Base-by-base conservation (phyloP, 1,140 invertebrate genomes). In the Camponotus pennsylvanicus region DNA sequence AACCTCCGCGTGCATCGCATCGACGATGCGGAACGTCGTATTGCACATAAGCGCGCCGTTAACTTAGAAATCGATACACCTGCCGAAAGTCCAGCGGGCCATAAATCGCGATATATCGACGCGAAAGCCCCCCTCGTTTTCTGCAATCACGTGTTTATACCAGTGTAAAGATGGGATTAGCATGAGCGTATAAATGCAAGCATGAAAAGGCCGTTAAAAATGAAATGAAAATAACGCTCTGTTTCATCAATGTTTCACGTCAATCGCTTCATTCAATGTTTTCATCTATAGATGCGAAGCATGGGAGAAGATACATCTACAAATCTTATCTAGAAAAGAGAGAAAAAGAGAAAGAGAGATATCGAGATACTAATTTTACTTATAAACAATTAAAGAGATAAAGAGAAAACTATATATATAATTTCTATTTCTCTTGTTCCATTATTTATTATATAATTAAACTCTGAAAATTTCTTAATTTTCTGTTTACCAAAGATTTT, bases 1-100 rank as follows among this genome's bases (percentile, higher is more conserved):
- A 63, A 75, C 55, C 55, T 71, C 79, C 69, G 55, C 79, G 79
- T 83, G 79, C 79, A 63, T 49, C 70, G 79, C 79, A 83, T 83
- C 79, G 79, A 21, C 79, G 79, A 83, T 83, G 79, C 69, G 79
- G 79, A 83, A 83, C 69, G 79, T 75, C 79, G 69, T 83, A 83
- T 83, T 70, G 69, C 79, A 83, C 79, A 69, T 83, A 73, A 83
- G 79, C 79, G 79, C 79, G 55, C 79, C 79, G 69, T 83, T 83
- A 83, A 83, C 79, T 83, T 70, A 75, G 69, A 73, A 61, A 83
- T 83, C 79, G 79, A 83, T 83, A 70, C 55, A 73, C 79, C 79
- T 83, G 79, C 79, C 79, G 79, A 83, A 83, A 83, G 69, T 83
- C 69, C 45, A 70, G 69, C 79, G 55, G 69, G 69, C 79, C 67